phyloP scores from a whole-genome alignment of 2,888 invertebrate genomes.

The Harpagoxenus sublaevis region DNA sequence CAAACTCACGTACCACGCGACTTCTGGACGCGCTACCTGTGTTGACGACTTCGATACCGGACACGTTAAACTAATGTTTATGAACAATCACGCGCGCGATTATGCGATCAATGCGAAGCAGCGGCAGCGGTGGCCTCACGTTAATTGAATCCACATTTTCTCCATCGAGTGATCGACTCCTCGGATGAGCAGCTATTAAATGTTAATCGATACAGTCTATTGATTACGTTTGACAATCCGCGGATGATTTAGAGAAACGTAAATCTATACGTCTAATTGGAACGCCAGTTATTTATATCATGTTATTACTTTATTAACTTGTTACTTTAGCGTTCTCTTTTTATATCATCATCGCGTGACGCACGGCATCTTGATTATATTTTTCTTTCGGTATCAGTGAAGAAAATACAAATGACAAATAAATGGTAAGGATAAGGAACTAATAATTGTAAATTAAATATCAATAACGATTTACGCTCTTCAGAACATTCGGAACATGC shows the following conservation, averaged over 20 bases:
- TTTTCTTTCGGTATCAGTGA: not conserved
- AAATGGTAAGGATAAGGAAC: not conserved
- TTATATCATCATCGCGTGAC: not conserved
- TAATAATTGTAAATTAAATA: constrained; percentile 6
- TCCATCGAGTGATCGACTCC: not conserved
- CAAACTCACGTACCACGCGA: constrained; percentile 63
- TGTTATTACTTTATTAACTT: constrained; percentile 10
- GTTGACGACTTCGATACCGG: constrained; percentile 45
- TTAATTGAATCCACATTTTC: constrained; percentile 37
- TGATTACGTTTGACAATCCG: constrained; percentile 10
- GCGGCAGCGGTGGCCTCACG: not conserved
- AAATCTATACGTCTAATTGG: not conserved
- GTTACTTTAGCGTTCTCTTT: not conserved
- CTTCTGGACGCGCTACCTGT: constrained; percentile 61
- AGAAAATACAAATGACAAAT: not conserved
- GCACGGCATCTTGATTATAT: not conserved
- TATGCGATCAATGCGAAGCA: not conserved
- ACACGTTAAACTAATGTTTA: constrained; percentile 14
- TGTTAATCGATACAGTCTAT: not conserved
- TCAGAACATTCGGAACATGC: not conserved
- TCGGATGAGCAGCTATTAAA: constrained; percentile 18
- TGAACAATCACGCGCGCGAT: constrained; percentile 17
- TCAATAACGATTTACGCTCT: not conserved
- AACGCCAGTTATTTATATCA: not conserved
- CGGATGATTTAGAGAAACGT: constrained; percentile 17